Base-by-base conservation (phyloP, 2,797 vertebrate genomes). In the Toxotes lorentzi region DNA sequence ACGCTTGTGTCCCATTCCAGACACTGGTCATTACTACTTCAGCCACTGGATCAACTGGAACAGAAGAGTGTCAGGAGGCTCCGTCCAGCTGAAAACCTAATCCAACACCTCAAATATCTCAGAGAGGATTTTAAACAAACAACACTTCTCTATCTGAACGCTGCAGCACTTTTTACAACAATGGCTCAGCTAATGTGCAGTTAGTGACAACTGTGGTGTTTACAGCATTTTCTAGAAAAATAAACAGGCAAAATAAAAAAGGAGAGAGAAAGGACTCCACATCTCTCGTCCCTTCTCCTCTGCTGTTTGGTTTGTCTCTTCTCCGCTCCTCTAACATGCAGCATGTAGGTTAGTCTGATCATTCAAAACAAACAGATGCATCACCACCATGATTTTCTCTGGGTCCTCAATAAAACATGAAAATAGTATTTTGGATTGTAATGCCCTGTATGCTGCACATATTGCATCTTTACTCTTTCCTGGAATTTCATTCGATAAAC, bases 391-490 rank as follows among this genome's bases (percentile, higher is more conserved):
- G 27, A 32, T 16, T 34, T 45, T 56, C 56, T 78, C 74, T 81
- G 71, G 75, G 64, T 82, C 68, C 67, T 83, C 58, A 48, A 51
- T 30, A 58, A 69, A 76, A 77, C 71, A 70, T 5, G 48, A 83
- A 68, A 73, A 51, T 27, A 76, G 79, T 76, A 80, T 91, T 83
- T 91, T 66, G 51, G 87, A 90, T 89, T 82, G 73, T 89, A 93
- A 91, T 94, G 92, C 91, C 93, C 92, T 83, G 75, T 76, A 69
- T 86, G 78, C 76, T 78, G 68, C 67, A 62, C 76, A 71, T 84
- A 83, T 84, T 86, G 78, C 86, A 84, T 85, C 68, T 71, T 54
- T 48, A 27, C 76, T 83, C 51, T 69, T 54, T 73, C 76, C 35
- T 86, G 72, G 70, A 92, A 84, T 87, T 70, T 66, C 41, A 64